Percentiles rank a stretch among this genome's conserved stretches.
Conservation (phyloP, 2,797 vertebrate genomes). For the Salarias fasciatus region DNA sequence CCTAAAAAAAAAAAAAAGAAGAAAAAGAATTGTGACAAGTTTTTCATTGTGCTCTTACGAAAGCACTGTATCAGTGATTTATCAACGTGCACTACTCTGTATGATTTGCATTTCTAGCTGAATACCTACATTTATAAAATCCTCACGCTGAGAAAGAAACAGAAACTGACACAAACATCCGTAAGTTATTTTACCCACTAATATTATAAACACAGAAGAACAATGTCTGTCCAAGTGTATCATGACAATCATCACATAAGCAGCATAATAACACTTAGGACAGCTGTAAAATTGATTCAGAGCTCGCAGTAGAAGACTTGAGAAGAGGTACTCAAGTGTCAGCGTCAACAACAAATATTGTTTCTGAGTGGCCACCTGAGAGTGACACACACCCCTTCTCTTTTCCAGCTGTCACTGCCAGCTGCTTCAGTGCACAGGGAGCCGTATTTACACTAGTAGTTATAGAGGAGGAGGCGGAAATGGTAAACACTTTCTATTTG, state of each 20-base stretch:
- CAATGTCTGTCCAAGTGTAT: not conserved
- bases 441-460: conserved; percentile 15
- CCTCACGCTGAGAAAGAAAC: no score
- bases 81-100: not conserved
- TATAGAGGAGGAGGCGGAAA: conserved; percentile 22
- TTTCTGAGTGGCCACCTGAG: conserved; percentile 30
- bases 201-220: not conserved
- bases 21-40: not conserved
- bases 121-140: not conserved
- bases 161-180: not conserved
- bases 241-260: not conserved
- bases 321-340: conserved; percentile 20
- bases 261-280: not conserved
- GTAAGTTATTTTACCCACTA: not conserved
- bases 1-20: conserved; percentile 70
- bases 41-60: no score
- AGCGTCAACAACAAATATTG: conserved; percentile 21
- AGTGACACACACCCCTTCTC: conserved; percentile 14
- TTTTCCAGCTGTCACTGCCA: conserved; percentile 36
- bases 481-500: conserved; percentile 30
- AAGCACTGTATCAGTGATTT: not conserved
- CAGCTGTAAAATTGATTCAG: no score
- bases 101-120: not conserved
- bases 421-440: conserved; percentile 34
- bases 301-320: not conserved